These are phyloP conservation scores for Heliconius hewitsoni DNA, from an alignment of 1,140 invertebrate genomes.

Conservation along the genomic window DNA sequence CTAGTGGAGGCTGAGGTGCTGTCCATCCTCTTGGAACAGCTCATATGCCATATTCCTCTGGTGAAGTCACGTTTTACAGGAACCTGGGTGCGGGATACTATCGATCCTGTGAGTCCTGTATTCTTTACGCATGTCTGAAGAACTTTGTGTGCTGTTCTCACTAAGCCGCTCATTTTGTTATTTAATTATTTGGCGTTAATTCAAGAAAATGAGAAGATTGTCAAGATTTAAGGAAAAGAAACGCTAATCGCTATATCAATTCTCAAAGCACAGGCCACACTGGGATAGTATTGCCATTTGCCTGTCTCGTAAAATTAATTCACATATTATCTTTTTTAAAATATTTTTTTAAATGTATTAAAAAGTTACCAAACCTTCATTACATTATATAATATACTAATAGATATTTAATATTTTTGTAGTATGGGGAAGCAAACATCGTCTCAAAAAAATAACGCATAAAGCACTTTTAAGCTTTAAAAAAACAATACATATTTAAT, in stretches of 20 bases:
- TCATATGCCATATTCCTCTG: conserved; percentile 87
- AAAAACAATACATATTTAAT: too few relatives aligned
- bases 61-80: conserved; percentile 84
- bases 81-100: conserved; percentile 72
- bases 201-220: conserved; percentile 16
- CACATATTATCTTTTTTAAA: background rate
- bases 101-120: conserved; percentile 71
- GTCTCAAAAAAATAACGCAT: too few relatives aligned
- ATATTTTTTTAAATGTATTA: background rate
- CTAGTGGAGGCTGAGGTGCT: conserved; percentile 51
- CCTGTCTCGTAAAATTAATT: conserved; percentile 1
- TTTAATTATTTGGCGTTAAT: conserved; percentile 17
- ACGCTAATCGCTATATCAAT: background rate
- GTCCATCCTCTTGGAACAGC: conserved; percentile 68
- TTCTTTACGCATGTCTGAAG: conserved; percentile 77
- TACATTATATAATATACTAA: too few relatives aligned
- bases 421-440: too few relatives aligned
- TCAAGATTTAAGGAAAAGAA: conserved; percentile 14
- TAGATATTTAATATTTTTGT: too few relatives aligned
- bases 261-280: background rate
- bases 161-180: conserved; percentile 85
- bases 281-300: conserved; percentile 22
- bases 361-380: background rate
- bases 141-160: conserved; percentile 82
- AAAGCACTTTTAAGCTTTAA: too few relatives aligned